phyloP scores from a whole-genome alignment of 2,888 invertebrate genomes.

The Xylota sylvarum region DNA sequence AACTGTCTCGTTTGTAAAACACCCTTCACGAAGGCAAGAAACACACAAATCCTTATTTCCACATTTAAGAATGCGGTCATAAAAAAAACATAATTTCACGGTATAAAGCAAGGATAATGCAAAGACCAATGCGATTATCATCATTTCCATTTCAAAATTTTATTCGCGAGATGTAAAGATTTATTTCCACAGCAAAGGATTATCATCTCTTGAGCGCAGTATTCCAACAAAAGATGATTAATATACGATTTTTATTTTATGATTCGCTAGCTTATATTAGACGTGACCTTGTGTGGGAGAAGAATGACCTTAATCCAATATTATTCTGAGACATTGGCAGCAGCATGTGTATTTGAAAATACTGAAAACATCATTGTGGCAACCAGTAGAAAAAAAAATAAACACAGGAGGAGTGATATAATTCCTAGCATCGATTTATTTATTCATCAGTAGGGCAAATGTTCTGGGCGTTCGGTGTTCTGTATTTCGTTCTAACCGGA shows the following conservation, averaged over 20 bases:
- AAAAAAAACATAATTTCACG: background rate
- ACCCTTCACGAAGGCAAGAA: background rate
- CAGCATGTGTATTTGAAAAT: background rate
- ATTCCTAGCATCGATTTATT: conserved; percentile 11
- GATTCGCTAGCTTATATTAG: background rate
- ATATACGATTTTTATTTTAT: background rate
- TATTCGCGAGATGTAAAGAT: conserved; percentile 5
- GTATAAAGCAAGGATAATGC: background rate
- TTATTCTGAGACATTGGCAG: background rate
- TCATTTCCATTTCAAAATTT: conserved; percentile 10
- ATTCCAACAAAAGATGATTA: background rate
- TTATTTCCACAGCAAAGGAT: background rate
- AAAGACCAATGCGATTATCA: background rate
- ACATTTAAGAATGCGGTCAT: background rate
- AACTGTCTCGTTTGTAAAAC: background rate
- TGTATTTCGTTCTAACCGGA: background rate
- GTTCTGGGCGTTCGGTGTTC: background rate
- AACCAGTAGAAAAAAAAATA: conserved; percentile 1
- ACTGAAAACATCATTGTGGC: background rate
- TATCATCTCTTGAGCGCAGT: background rate
- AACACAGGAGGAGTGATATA: conserved; percentile 20
- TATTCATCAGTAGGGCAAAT: conserved; percentile 2
- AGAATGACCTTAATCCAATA: conserved; percentile 9
- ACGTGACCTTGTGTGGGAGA: background rate
- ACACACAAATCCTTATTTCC: background rate